A percentile compares a stretch with the other conserved stretches of the same genome.
These are phyloP conservation scores for Orthonyx spaldingii DNA, from an alignment of 2,113 vertebrate species.

Conservation along the genomic window DNA sequence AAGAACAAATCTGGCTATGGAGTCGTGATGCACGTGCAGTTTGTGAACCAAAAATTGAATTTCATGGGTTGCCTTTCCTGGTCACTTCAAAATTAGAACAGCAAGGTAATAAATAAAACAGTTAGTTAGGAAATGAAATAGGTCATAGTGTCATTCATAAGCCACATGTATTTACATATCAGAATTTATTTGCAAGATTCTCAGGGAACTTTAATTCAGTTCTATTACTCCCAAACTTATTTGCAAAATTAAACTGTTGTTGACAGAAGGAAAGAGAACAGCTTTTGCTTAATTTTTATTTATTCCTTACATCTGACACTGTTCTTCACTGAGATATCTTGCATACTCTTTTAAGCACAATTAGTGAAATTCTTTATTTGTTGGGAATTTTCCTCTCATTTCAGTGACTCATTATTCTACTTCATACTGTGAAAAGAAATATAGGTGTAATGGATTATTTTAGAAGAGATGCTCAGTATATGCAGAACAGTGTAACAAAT, in stretches of 20 bases:
- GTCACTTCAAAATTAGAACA: neutral
- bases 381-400: neutral
- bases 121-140: neutral
- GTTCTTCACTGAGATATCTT: neutral
- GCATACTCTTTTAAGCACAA: neutral
- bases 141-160: neutral
- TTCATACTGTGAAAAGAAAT: neutral
- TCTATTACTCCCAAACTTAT: neutral
- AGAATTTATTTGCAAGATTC: neutral
- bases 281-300: neutral
- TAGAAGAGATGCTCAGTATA: neutral
- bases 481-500: neutral
- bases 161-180: too few species aligned
- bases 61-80: neutral
- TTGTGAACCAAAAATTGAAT: neutral
- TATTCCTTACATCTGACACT: neutral
- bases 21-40: rapidly evolving
- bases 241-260: neutral
- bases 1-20: neutral
- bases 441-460: neutral
- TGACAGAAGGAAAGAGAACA: neutral
- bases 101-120: neutral
- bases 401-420: neutral
- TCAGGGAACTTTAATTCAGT: neutral
- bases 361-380: neutral